Evolutionary conservation across 2,113 vertebrate genomes (phyloP).

Genomic region (Xiphophorus hellerii): DNA sequence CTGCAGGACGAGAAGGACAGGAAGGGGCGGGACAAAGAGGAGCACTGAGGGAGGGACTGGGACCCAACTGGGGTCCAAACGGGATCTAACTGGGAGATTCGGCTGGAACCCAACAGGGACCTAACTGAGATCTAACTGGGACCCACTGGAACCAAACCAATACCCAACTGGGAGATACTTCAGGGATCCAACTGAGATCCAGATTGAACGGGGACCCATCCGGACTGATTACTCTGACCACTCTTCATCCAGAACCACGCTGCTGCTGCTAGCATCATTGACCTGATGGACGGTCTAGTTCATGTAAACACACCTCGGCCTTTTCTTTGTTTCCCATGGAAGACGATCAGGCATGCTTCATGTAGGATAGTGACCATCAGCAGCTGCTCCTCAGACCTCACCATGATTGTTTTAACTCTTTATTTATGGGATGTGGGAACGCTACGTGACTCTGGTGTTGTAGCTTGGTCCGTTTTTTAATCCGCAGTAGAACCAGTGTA

Average conservation of each 20-base stretch:
- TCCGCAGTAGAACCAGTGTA: slow-evolving; percentile 64
- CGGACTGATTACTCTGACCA: too few species aligned
- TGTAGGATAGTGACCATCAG: slow-evolving; percentile 63
- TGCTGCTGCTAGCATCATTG: slow-evolving; percentile 74
- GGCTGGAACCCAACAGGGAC: too few species aligned
- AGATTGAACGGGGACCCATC: too few species aligned
- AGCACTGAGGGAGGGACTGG: slow-evolving; percentile 78
- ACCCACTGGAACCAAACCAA: slow-evolving; percentile 66
- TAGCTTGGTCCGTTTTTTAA: slow-evolving; percentile 65
- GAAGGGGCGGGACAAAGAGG: slow-evolving; percentile 94
- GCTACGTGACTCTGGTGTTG: slow-evolving; percentile 43
- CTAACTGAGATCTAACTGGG: too few species aligned
- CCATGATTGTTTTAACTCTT: slow-evolving; percentile 39
- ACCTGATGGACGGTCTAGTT: slow-evolving; percentile 62
- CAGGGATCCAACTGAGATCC: too few species aligned
- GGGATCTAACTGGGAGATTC: too few species aligned
- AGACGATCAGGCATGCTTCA: slow-evolving; percentile 65
- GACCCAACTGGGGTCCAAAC: too few species aligned
- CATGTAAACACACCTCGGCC: slow-evolving; percentile 59
- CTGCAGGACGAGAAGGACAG: slow-evolving; percentile 97
- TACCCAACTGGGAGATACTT: too few species aligned
- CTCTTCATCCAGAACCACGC: slow-evolving; percentile 69
- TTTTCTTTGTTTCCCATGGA: slow-evolving; percentile 77
- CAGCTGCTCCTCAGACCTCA: slow-evolving; percentile 28
- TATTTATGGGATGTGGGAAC: slow-evolving; percentile 65